These are phyloP conservation scores for Zootermopsis nevadensis DNA, from an alignment of 2,888 invertebrate species.

Conservation along the genomic window DNA sequence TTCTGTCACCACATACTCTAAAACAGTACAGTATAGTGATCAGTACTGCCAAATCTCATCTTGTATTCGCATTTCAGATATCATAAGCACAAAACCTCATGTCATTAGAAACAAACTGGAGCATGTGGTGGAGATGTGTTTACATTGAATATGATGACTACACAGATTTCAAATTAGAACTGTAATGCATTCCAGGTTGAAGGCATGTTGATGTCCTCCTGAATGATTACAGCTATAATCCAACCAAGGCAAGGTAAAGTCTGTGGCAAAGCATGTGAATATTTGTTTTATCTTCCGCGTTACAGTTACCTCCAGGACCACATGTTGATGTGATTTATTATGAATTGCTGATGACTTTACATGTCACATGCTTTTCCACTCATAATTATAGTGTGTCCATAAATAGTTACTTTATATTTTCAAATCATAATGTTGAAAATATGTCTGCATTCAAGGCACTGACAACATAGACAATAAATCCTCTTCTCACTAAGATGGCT, in stretches of 20 bases:
- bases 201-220: neutral
- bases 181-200: neutral
- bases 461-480: neutral
- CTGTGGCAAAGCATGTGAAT: neutral
- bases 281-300: neutral
- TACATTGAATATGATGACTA: neutral
- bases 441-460: constrained; percentile 2
- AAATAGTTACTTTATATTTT: too few relatives aligned
- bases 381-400: neutral
- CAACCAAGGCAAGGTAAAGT: neutral
- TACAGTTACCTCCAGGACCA: neutral
- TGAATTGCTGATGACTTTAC: neutral
- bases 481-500: neutral
- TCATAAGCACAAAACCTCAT: neutral
- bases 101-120: neutral
- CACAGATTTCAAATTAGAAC: neutral
- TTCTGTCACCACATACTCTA: neutral
- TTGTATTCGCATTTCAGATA: neutral
- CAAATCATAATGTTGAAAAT: neutral
- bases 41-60: neutral
- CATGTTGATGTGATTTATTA: neutral
- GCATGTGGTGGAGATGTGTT: neutral
- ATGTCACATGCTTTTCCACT: neutral
- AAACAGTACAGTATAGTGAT: neutral
- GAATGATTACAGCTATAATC: neutral